Conservation (phyloP, 2,797 vertebrate genomes). For the Pristis pectinata region DNA sequence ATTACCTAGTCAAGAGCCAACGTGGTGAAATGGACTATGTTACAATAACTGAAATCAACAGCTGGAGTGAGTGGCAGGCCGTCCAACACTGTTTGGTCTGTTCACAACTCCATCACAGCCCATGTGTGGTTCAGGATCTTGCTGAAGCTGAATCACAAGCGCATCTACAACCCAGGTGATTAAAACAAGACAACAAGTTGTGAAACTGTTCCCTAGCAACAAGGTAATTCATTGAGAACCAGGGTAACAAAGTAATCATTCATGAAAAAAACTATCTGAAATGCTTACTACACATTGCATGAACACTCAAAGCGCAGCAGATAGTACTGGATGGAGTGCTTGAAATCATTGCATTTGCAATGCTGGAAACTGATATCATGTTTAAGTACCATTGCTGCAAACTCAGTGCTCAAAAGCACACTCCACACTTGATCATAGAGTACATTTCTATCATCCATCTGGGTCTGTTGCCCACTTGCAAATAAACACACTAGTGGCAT, state of each 20-base stretch:
- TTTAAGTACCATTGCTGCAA: neutral
- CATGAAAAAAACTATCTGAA: neutral
- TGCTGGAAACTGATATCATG: neutral
- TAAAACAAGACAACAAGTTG: neutral
- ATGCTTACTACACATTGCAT: neutral
- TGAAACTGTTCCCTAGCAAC: neutral
- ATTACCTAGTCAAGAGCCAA: no score
- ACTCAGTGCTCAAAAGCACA: neutral
- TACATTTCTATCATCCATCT: neutral
- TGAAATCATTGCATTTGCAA: neutral
- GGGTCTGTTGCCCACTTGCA: neutral
- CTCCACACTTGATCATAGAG: neutral
- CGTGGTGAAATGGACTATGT: no score
- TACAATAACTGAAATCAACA: no score
- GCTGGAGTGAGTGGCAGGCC: no score
- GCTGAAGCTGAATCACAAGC: no score
- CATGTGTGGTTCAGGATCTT: no score
- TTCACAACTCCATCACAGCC: no score
- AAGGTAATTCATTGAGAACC: neutral
- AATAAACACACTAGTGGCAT: neutral
- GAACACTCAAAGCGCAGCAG: neutral
- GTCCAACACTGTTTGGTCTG: no score
- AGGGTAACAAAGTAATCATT: neutral
- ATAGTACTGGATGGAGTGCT: neutral
- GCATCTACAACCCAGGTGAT: no score